Percentiles rank a stretch among this genome's conserved stretches.
phyloP scores from a whole-genome alignment of 2,113 vertebrate genomes.

The Leiothrix lutea region DNA sequence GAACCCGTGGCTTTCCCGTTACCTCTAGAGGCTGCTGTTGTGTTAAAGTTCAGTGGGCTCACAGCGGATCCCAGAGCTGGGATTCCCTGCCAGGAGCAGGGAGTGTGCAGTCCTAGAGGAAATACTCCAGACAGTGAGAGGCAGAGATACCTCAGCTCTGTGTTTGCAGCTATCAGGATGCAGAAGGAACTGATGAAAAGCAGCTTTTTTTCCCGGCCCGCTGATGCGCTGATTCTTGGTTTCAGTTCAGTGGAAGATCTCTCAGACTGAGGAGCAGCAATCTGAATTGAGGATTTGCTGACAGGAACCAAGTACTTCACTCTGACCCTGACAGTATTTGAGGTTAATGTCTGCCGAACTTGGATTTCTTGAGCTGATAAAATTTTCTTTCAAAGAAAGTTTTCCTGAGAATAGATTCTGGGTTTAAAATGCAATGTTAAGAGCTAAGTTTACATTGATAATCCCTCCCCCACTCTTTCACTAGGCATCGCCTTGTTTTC shows the following conservation, averaged over 20 bases:
- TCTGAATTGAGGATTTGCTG: neutral
- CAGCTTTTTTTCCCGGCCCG: neutral
- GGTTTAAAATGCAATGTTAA: neutral
- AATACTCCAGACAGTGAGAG: neutral
- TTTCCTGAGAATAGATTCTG: neutral
- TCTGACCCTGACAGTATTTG: neutral
- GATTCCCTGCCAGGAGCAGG: neutral
- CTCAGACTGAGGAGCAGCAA: neutral
- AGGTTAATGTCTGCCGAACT: neutral
- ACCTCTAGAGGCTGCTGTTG: conserved; percentile 74
- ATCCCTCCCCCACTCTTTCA: neutral
- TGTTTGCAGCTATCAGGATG: neutral
- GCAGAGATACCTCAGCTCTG: neutral
- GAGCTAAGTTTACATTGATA: neutral
- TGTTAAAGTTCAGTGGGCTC: neutral
- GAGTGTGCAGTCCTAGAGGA: neutral
- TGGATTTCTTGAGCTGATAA: neutral
- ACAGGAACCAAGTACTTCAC: neutral
- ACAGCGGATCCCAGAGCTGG: rapidly evolving
- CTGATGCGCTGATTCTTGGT: neutral
- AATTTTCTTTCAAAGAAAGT: neutral
- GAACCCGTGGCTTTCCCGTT: neutral
- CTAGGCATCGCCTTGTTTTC: neutral
- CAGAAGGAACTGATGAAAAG: neutral
- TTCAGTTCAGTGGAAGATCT: neutral